Evolutionary conservation across 1,140 invertebrate genomes (phyloP).

Genomic region (Sinella curviseta): DNA sequence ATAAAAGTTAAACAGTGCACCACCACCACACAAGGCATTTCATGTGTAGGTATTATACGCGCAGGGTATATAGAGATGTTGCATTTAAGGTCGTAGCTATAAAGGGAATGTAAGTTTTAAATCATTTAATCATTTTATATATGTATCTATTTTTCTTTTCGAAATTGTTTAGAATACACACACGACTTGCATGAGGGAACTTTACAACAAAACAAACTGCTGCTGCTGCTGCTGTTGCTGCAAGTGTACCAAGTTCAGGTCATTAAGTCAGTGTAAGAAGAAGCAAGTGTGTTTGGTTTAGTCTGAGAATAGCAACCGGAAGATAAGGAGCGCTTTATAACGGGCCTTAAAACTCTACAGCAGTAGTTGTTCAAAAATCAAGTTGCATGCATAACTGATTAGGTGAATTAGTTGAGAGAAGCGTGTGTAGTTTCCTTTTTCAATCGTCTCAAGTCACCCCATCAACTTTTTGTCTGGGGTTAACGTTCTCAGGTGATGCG

Average conservation of each 20-base stretch:
- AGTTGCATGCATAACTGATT: no score
- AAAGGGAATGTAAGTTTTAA: no score
- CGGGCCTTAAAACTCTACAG: neutral
- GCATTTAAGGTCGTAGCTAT: no score
- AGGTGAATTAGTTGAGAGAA: no score
- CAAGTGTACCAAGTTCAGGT: neutral
- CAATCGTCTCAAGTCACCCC: neutral
- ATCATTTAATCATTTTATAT: no score
- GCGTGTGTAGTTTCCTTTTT: neutral
- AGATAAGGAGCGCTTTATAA: neutral
- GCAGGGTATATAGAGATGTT: no score
- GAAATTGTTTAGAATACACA: no score
- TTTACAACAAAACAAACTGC: neutral
- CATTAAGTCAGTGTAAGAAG: neutral
- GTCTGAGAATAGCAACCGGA: neutral
- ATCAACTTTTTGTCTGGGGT: neutral
- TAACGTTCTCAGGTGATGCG: neutral
- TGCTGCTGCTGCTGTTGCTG: neutral
- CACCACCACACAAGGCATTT: no score
- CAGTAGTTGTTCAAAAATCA: neutral
- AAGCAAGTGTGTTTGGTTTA: neutral
- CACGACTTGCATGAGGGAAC: no score
- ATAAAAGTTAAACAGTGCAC: no score
- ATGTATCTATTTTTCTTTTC: no score
- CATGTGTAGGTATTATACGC: no score